phyloP scores from a whole-genome alignment of 2,113 vertebrate species.

The Carassius gibelio region DNA sequence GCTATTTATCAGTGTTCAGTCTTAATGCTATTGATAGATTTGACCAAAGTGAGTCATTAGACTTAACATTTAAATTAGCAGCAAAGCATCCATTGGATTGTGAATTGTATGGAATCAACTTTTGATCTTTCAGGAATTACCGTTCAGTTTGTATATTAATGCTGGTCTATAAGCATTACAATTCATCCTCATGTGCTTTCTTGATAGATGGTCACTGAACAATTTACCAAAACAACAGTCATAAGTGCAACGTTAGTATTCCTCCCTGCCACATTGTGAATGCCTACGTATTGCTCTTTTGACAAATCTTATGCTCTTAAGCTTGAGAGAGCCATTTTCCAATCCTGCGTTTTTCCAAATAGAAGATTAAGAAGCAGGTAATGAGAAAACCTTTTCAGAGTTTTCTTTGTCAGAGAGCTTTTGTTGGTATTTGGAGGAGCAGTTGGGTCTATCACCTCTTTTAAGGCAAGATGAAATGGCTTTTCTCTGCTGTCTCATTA shows the following conservation, averaged over 20 bases:
- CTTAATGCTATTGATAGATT: not conserved
- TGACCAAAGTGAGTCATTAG: not conserved
- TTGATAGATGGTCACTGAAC: constrained; percentile 3
- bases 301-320: not conserved
- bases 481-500: constrained; percentile 22
- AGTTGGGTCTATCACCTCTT: constrained; percentile 25
- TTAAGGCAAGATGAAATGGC: constrained; percentile 34
- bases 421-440: constrained; percentile 14
- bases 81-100: not conserved
- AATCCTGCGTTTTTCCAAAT: not conserved
- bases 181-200: not conserved
- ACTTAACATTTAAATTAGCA: not conserved
- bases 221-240: constrained; percentile 25
- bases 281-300: not conserved
- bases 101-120: not conserved
- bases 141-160: not conserved
- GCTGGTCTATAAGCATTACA: constrained; percentile 8
- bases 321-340: not conserved
- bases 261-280: not conserved
- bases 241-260: constrained; percentile 11
- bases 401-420: constrained; percentile 13
- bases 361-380: constrained; percentile 22
- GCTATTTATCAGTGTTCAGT: not conserved
- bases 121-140: constrained; percentile 33
- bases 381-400: constrained; percentile 13